These are phyloP conservation scores for Antechinus stuartii DNA, from an alignment of 2,113 vertebrate species.

Conservation along the genomic window DNA sequence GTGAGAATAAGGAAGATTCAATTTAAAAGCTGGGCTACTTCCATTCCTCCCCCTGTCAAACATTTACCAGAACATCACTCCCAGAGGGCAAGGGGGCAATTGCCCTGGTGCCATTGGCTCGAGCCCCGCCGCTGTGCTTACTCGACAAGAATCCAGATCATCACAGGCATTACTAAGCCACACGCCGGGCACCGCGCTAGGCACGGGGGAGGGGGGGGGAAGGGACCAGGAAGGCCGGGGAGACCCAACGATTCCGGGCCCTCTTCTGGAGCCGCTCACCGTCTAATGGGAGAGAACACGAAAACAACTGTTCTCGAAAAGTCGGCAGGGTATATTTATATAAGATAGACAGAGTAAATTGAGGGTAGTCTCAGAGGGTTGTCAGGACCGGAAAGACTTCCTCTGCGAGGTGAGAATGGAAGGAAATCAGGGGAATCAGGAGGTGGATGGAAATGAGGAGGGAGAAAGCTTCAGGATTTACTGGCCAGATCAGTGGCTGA, in stretches of 20 bases:
- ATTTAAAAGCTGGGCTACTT: background rate
- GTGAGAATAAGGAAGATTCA: background rate
- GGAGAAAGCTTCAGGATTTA: background rate
- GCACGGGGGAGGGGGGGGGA: too few species aligned
- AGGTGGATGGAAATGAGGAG: background rate
- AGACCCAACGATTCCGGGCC: background rate
- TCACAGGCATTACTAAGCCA: background rate
- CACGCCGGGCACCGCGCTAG: too few species aligned
- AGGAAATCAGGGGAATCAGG: background rate
- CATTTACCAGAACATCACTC: background rate
- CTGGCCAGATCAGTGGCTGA: background rate
- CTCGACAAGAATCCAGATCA: background rate
- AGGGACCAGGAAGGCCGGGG: background rate
- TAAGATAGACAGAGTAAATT: background rate
- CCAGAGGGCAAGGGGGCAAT: background rate
- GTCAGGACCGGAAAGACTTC: background rate
- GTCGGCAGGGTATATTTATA: too few species aligned
- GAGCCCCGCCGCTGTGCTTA: background rate
- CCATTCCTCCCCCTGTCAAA: background rate
- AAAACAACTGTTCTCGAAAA: background rate
- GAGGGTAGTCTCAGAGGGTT: background rate
- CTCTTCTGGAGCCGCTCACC: background rate
- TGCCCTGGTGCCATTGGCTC: background rate
- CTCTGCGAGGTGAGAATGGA: background rate
- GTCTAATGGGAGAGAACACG: background rate